Percentiles rank a stretch among this genome's conserved stretches.
phyloP scores from a whole-genome alignment of 53 echinoderm and acorn worm genomes.

The Glandiceps talaboti region DNA sequence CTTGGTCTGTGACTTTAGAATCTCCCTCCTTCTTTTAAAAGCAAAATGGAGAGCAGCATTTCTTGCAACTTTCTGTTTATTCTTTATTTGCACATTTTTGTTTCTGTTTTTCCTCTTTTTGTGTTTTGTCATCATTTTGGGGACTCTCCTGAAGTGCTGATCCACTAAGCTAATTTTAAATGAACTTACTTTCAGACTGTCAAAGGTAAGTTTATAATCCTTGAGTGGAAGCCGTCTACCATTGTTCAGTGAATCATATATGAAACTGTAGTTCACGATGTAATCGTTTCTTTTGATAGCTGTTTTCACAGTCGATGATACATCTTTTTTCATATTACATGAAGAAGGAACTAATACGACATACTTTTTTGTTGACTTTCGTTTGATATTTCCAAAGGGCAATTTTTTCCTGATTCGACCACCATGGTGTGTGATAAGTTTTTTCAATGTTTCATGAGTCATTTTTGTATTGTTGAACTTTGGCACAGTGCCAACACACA shows the following conservation, averaged over 20 bases:
- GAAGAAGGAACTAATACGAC: neutral
- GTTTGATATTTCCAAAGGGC: neutral
- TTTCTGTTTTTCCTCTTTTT: neutral
- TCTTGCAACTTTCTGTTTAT: constrained; percentile 7
- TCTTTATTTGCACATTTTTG: neutral
- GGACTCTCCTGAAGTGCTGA: neutral
- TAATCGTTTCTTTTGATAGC: neutral
- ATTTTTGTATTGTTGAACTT: too few species aligned
- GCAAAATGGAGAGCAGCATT: constrained; percentile 18
- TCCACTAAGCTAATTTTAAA: neutral
- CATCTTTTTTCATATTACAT: neutral
- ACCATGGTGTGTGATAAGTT: neutral
- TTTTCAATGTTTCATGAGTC: neutral
- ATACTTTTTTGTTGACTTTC: constrained; percentile 6
- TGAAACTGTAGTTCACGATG: neutral
- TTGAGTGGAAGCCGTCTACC: neutral
- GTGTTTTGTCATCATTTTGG: neutral
- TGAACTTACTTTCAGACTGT: neutral
- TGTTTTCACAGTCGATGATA: neutral
- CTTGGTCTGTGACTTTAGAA: neutral
- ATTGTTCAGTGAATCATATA: neutral
- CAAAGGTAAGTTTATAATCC: neutral
- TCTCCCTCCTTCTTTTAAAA: constrained; percentile 6
- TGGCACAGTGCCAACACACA: neutral
- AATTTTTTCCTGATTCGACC: constrained; percentile 2